Evolutionary conservation across 2,113 vertebrate genomes (phyloP).

Genomic region (Perognathus longimembris): DNA sequence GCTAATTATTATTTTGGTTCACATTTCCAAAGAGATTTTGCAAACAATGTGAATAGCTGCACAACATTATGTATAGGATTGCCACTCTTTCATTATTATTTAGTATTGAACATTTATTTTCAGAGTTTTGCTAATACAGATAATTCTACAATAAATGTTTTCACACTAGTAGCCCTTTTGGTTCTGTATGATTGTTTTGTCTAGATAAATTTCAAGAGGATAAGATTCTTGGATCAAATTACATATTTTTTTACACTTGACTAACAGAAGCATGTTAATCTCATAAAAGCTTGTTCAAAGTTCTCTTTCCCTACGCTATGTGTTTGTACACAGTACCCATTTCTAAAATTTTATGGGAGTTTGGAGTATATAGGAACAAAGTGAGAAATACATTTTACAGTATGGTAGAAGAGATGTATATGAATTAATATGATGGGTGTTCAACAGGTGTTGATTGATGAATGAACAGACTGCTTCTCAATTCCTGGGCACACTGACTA

Average conservation of each 20-base stretch:
- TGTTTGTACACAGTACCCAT: background rate
- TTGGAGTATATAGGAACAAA: background rate
- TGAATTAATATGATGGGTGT: background rate
- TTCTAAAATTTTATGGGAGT: background rate
- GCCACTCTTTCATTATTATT: slow-evolving; percentile 23
- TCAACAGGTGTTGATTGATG: background rate
- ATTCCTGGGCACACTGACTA: too few species aligned
- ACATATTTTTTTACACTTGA: slow-evolving; percentile 5
- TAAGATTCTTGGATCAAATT: background rate
- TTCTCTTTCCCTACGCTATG: background rate
- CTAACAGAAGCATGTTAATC: background rate
- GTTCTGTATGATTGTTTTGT: background rate
- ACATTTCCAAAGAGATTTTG: slow-evolving; percentile 30
- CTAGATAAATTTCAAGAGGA: slow-evolving; percentile 29
- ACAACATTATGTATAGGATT: background rate
- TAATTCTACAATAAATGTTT: slow-evolving; percentile 13
- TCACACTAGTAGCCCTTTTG: background rate
- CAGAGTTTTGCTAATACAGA: slow-evolving; percentile 1
- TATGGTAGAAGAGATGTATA: background rate
- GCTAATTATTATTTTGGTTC: background rate
- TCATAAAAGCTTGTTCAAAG: background rate
- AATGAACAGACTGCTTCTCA: background rate
- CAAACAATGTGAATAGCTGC: background rate
- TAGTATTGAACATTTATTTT: background rate
- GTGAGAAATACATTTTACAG: background rate